Evolutionary conservation across 2,888 invertebrate genomes (phyloP), one percentile per base, ranked within the genome.

Genomic region (Lagria hirta): DNA sequence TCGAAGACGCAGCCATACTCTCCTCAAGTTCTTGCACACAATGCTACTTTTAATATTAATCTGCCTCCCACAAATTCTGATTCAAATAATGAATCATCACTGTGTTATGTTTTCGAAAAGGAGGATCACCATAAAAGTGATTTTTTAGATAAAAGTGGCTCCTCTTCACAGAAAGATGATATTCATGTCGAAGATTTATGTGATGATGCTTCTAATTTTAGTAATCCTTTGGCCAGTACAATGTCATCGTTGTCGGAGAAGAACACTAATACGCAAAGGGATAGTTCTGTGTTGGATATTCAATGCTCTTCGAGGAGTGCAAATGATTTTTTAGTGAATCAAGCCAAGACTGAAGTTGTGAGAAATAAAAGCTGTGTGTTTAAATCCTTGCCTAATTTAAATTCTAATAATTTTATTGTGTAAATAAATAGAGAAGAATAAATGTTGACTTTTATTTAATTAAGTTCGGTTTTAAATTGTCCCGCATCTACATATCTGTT

Each of bases 321-420:
- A 47, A 64, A 61, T 42, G 62, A 65, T 50, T 60, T 60, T 43
- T 59, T 59, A 43, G 51, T 65, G 48, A 34, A 43, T 41, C 62
- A 64, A 30, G 51, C 59, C 37, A 69, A 66, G 64, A 61, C 66
- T 62, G 64, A 64, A 35, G 61, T 60, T 50, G 57, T 59, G 38
- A 60, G 57, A 41, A 61, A 61, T 51, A 58, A 52, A 45, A 68
- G 68, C 58, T 63, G 64, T 59, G 75, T 77, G 55, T 79, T 78
- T 60, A 79, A 79, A 66, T 79, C 79, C 60, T 77, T 85, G 75
- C 84, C 84, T 71, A 84, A 84, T 75, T 75, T 84, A 73, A 83
- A 80, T 71, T 81, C 83, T 61, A 80, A 80, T 68, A 80, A 79
- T 64, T 74, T 81, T 62, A 75, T 82, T 58, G 76, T 75, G 64